Evolutionary conservation across 2,113 vertebrate species (phyloP), one percentile per base, ranked within the genome.

Genomic region (Alaudala cheleensis): DNA sequence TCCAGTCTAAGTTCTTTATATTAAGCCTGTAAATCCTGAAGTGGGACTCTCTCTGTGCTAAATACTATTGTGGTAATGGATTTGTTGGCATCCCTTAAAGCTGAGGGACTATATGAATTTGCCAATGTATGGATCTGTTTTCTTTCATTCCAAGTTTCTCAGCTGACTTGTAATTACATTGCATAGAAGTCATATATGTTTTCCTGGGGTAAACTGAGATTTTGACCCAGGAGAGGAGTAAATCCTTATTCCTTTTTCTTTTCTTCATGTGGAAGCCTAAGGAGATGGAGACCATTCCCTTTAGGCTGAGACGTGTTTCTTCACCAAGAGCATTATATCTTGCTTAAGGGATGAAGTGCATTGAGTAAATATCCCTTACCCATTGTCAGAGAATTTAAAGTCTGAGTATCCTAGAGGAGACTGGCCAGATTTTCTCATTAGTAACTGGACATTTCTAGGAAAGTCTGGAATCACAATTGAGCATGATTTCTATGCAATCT

Each of bases 41-140:
- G 65, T 42, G 73, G 83, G 88, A 92, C 76, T 92, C 61, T 87
- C 77, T 76, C 16, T 2, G 50, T 82, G 73, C 62, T 88, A 88
- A 96, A 86, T 87, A 74, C 69, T 88, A 56, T 92, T 78, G 65
- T 79, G 67, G 81, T 97, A 97, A 97, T 96, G 96, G 96, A 69
- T 97, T 96, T 97, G 93, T 84, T 97, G 96, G 96, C 96, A 96
- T 92, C 86, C 16, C 47, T 94, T 78, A 86, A 93, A 95, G 96
- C 96, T 74, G 69, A 96, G 95, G 96, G 96, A 97, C 95, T 91
- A n/a, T 10, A 5, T 29, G 51, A 88, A 73, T 88, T 97, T 90
- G 72, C 92, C 90, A 65, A 16, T 82, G 86, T 81, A 96, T 93
- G 81, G 94, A 96, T 96, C 96, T 97, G 95, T 70, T 97, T 97